These are phyloP conservation scores for Megaceryle maxima DNA, from an alignment of 2,113 vertebrate species.

Conservation along the genomic window DNA sequence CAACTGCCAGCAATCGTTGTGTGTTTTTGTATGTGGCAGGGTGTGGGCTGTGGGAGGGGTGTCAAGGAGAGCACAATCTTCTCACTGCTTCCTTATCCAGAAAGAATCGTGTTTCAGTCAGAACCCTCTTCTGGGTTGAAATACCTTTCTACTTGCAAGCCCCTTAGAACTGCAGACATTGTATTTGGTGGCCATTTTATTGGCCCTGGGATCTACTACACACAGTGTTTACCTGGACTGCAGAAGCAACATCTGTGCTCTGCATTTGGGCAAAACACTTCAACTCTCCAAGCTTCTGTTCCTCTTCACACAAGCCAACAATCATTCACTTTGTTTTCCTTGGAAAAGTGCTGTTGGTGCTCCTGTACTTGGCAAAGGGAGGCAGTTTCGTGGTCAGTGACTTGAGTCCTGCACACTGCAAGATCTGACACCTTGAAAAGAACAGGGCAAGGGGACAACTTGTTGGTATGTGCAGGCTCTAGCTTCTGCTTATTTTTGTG, in stretches of 20 bases:
- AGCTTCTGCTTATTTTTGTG: conserved; percentile 6
- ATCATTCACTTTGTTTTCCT: background rate
- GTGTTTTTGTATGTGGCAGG: background rate
- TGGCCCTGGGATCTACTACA: background rate
- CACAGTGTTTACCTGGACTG: background rate
- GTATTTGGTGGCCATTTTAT: background rate
- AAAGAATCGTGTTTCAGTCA: background rate
- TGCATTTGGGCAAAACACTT: background rate
- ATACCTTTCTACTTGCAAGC: background rate
- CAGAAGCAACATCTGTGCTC: background rate
- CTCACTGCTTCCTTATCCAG: background rate
- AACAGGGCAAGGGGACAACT: background rate
- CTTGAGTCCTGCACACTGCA: background rate
- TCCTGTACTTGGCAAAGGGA: background rate
- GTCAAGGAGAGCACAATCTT: background rate
- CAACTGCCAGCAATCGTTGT: background rate
- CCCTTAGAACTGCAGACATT: background rate
- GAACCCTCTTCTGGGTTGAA: background rate
- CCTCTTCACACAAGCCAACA: background rate
- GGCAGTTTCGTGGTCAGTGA: background rate
- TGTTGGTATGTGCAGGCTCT: background rate
- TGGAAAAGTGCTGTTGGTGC: background rate
- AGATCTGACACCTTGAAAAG: background rate
- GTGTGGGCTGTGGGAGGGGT: background rate
- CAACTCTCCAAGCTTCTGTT: background rate